Base-by-base conservation (phyloP, 1,140 invertebrate genomes). In the Philopotamus ludificatus region DNA sequence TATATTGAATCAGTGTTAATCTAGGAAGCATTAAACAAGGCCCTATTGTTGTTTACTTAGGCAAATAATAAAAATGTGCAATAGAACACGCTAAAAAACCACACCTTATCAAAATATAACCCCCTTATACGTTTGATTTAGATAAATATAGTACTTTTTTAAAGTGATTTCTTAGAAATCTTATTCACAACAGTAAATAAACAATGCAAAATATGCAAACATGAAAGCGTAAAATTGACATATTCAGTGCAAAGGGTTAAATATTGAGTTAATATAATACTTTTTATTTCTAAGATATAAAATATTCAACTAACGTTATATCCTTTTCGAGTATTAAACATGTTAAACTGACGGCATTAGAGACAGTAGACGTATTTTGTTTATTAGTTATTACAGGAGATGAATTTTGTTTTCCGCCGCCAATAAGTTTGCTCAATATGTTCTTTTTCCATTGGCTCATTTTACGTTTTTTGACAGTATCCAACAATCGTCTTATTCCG, bases 281-380 rank as follows among this genome's bases (percentile, higher is more conserved):
- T n/a, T n/a, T n/a, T n/a, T 60, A n/a, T 25, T 58, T 58, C 9
- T 20, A 18, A 49, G 45, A 49, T 7, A 21, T 15, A 57, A 44
- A 54, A 23, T 7, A 25, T n/a, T n/a, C n/a, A 45, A 74, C 79
- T 80, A 71, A 84, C 74, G 82, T 83, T 44, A 92, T 84, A 75
- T 93, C 91, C 73, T 91, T 92, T 73, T 93, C 90, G 71, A 91
- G 86, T 70, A 97, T 96, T 7, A 97, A 84, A 78, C 94, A 97
- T 1, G 94, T 95, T 15, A 91, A 82, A 67, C 81, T 77, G 50
- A 70, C 42, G 25, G 16, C 53, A 8, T 49, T 20, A 21, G 25
- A 28, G 22, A 42, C 41, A n/a, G 68, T 12, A 42, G 12, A 54
- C 2, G 61, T 21, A 16, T 25, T 12, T 34, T 47, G 61, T 47